Conservation (phyloP, 2,113 vertebrate genomes). For the Oncorhynchus clarkii region DNA sequence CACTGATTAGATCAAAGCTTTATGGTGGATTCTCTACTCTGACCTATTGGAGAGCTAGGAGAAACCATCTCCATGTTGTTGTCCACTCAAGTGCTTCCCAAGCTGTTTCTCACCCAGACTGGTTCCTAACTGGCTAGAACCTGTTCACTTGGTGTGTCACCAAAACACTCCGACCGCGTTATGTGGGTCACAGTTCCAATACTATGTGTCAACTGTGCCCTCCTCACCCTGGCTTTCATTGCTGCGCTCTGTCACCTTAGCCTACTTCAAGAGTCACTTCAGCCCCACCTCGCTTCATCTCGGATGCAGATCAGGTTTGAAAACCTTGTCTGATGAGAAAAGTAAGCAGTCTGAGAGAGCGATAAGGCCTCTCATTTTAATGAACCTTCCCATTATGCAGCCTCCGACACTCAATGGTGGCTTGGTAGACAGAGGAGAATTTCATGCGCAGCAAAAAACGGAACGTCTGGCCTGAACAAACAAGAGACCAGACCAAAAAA, state of each 20-base stretch:
- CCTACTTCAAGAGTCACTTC: background rate
- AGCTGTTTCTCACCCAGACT: background rate
- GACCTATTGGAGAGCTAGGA: background rate
- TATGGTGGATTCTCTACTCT: background rate
- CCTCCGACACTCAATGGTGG: background rate
- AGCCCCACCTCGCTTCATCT: background rate
- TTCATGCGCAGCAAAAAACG: conserved; percentile 2
- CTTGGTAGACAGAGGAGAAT: background rate
- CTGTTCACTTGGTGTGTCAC: conserved; percentile 1
- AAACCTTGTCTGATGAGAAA: background rate
- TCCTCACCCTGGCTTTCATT: background rate
- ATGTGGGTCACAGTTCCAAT: conserved; percentile 2
- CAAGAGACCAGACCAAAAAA: background rate
- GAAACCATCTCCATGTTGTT: background rate
- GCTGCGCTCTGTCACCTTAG: background rate
- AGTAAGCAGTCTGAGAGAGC: background rate
- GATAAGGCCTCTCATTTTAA: background rate
- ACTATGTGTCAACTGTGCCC: background rate
- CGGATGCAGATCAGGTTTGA: background rate
- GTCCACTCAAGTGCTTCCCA: background rate
- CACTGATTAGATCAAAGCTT: background rate
- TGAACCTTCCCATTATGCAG: conserved; percentile 2
- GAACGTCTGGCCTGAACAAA: background rate
- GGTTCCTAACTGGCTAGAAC: background rate
- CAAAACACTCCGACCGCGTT: background rate